Percentiles rank a stretch among this genome's conserved stretches.
phyloP scores from a whole-genome alignment of 2,113 vertebrate species.

The Crocuta crocuta region DNA sequence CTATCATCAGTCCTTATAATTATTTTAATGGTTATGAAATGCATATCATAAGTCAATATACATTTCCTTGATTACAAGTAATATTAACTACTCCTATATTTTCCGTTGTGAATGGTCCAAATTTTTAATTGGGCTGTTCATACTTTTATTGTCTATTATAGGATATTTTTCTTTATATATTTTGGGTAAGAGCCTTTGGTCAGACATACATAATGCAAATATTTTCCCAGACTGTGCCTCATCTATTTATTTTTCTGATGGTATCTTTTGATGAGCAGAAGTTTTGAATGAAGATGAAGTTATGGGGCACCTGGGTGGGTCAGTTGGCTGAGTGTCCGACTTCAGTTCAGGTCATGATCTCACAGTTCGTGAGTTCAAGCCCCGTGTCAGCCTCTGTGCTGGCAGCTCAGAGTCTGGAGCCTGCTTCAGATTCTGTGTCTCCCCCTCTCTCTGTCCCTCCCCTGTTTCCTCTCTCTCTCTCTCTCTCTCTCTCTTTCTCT shows the following conservation, averaged over 20 bases:
- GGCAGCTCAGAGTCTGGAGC: not conserved
- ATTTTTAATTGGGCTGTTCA: not conserved
- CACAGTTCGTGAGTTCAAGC: fast-evolving
- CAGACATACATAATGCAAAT: not conserved
- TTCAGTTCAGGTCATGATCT: not conserved
- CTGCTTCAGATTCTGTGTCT: not conserved
- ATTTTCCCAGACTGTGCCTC: not conserved
- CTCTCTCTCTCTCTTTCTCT: not conserved
- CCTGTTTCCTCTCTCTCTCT: not conserved
- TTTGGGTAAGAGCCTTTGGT: not conserved
- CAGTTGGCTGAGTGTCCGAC: not conserved
- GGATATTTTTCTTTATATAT: not conserved
- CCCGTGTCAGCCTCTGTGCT: not conserved
- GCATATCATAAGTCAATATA: not conserved
- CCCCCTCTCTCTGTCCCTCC: not conserved
- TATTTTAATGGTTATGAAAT: not conserved
- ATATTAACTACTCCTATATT: not conserved
- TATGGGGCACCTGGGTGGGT: not conserved
- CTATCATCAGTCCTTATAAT: not conserved
- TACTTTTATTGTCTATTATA: not conserved
- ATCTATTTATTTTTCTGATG: not conserved
- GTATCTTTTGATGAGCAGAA: not conserved
- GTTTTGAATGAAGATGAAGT: not conserved
- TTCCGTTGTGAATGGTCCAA: not conserved
- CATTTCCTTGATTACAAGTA: not conserved